Base-by-base conservation (phyloP, 2,888 invertebrate genomes). In the Phyllotreta striolata region DNA sequence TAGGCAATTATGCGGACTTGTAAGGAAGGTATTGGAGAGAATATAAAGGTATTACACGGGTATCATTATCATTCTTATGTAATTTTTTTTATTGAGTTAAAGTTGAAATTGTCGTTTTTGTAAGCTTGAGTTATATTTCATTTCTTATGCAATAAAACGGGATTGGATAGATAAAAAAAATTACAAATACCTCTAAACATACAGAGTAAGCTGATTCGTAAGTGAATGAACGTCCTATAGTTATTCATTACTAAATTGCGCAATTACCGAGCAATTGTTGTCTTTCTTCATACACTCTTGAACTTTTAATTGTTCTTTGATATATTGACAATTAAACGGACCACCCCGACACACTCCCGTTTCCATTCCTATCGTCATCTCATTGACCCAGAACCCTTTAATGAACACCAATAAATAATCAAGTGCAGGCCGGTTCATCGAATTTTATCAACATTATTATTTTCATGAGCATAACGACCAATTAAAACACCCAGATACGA, bases 381-480 rank as follows among this genome's bases (percentile, higher is more conserved):
- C 47, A 3, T 4, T 47, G 47, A 47, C 47, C 47, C 47, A 12
- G 47, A 47, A 47, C 44, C 44, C 44, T 44, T 14, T 44, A 44
- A 44, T 55, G 55, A 49, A 52, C 38, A n/a, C 43, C 41, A 34
- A 51, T 41, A 56, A 12, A 64, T 64, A 64, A 60, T 60, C 49
- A 60, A 49, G 12, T 44, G 60, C 41, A 41, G 1, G 41, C 49
- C 55, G 47, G 51, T 59, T 60, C 49, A 60, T 60, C 38, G 49
- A 63, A 41, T 47, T 52, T 63, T 58, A 61, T 66, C 66, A 54
- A 44, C 34, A n/a, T 62, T 59, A 64, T 63, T 62, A 62, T 66
- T 66, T 63, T 64, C 63, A 63, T 61, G 61, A 60, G 61, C 61
- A 63, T n/a, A 64, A 58, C 58, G 39, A 64, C 61, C 57, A 56